Evolutionary conservation across 1,140 invertebrate genomes (phyloP).

Genomic region (Brachionus manjavacas): DNA sequence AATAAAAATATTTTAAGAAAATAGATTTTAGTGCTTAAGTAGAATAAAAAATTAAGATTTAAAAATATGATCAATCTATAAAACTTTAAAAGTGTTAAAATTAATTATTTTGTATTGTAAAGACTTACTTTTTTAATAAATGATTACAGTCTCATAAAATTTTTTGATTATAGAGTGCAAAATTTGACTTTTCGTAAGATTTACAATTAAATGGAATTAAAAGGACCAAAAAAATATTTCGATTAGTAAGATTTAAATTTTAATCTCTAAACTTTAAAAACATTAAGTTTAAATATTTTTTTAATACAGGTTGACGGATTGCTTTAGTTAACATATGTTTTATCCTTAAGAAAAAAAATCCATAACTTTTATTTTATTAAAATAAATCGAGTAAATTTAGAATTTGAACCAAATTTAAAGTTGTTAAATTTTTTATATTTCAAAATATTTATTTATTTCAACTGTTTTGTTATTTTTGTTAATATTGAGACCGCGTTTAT

Average conservation of each 20-base stretch:
- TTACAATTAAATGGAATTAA: background rate
- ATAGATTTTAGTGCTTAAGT: background rate
- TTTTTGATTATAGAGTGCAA: too few species aligned
- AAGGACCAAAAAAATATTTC: background rate
- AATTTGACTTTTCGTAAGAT: background rate
- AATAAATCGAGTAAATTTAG: too few species aligned
- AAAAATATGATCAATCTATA: too few species aligned
- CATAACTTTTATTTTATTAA: too few species aligned
- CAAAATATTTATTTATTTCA: constrained; percentile 26
- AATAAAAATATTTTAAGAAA: background rate
- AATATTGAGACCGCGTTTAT: background rate
- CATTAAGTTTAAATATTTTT: background rate
- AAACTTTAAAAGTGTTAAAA: too few species aligned
- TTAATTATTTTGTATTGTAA: too few species aligned
- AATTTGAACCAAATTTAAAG: background rate
- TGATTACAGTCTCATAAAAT: too few species aligned
- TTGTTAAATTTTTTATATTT: background rate
- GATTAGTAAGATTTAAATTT: background rate
- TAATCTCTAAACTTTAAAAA: too few species aligned
- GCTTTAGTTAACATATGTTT: background rate
- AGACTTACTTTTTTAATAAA: too few species aligned
- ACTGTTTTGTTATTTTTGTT: constrained; percentile 33
- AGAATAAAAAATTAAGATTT: too few species aligned
- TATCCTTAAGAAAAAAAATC: background rate
- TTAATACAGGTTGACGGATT: background rate